Percentiles rank a stretch among this genome's conserved stretches.
These are phyloP conservation scores for Spea multiplicata DNA, from an alignment of 2,113 vertebrate genomes.

Conservation along the genomic window DNA sequence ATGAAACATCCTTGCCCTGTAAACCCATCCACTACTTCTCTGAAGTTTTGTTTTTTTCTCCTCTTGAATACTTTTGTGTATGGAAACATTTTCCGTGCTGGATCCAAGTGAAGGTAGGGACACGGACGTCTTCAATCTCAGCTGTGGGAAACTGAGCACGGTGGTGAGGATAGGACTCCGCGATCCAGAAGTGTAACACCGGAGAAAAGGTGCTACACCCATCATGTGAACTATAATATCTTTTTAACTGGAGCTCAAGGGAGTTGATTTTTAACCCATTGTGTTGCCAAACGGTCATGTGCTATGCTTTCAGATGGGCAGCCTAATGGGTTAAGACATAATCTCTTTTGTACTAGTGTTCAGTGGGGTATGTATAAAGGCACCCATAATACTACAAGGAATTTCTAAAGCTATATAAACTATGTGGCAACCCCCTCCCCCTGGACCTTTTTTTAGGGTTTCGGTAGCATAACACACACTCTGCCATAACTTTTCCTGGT, in stretches of 20 bases:
- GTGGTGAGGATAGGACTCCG: conserved; percentile 21
- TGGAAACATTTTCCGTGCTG: conserved; percentile 12
- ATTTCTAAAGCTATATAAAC: conserved; percentile 15
- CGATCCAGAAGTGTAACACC: conserved; percentile 8
- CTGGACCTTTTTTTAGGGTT: background rate
- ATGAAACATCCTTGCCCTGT: conserved; percentile 55
- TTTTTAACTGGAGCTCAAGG: conserved; percentile 42
- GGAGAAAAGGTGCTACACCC: conserved; percentile 24
- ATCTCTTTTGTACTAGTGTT: conserved; percentile 31
- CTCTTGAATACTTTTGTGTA: conserved; percentile 4
- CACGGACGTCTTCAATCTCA: conserved; percentile 6
- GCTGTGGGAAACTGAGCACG: background rate
- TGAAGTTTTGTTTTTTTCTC: background rate
- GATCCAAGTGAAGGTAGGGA: conserved; percentile 4
- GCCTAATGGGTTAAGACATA: conserved; percentile 11
- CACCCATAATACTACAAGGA: conserved; percentile 4
- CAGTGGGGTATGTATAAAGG: conserved; percentile 1
- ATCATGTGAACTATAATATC: conserved; percentile 24
- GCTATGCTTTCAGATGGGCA: background rate
- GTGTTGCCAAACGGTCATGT: conserved; percentile 9
- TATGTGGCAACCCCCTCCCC: conserved; percentile 6
- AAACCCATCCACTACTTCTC: conserved; percentile 33
- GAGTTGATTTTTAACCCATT: conserved; percentile 30
- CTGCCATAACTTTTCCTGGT: background rate
- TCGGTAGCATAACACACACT: background rate